Conservation (phyloP, 2,113 vertebrate species). For the Physeter macrocephalus region DNA sequence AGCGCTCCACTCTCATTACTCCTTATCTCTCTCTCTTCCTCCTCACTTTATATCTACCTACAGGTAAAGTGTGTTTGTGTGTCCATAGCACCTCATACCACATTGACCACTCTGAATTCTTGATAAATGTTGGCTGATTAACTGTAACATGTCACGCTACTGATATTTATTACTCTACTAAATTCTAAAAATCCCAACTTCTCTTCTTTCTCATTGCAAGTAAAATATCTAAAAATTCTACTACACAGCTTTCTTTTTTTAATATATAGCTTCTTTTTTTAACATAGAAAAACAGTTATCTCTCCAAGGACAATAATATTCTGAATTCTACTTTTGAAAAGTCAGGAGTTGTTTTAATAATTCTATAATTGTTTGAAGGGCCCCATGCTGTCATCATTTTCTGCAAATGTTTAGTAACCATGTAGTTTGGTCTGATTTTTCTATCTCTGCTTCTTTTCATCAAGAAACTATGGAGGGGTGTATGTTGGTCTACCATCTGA, state of each 20-base stretch:
- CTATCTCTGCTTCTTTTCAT: not conserved
- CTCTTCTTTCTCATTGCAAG: not conserved
- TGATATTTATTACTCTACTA: not conserved
- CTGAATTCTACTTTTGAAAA: not conserved
- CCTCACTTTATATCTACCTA: not conserved
- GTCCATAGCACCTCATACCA: too few relatives aligned
- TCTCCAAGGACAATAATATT: not conserved
- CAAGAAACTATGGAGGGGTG: constrained; percentile 94
- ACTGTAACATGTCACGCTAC: not conserved
- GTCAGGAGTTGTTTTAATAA: not conserved
- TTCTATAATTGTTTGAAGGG: not conserved
- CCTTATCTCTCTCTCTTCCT: not conserved
- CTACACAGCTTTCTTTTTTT: not conserved
- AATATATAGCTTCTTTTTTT: not conserved
- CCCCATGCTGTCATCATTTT: fast-evolving
- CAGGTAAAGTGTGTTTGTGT: not conserved
- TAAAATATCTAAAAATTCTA: not conserved
- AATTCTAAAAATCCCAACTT: not conserved
- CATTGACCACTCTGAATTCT: not conserved
- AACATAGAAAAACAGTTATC: not conserved
- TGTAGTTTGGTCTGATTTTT: not conserved
- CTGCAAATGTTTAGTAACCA: not conserved
- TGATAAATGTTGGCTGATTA: not conserved
- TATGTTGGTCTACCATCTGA: constrained; percentile 93
- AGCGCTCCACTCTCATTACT: not conserved